Base-by-base conservation (phyloP, 2,888 invertebrate genomes). In the Lasioglossum leucozonium region DNA sequence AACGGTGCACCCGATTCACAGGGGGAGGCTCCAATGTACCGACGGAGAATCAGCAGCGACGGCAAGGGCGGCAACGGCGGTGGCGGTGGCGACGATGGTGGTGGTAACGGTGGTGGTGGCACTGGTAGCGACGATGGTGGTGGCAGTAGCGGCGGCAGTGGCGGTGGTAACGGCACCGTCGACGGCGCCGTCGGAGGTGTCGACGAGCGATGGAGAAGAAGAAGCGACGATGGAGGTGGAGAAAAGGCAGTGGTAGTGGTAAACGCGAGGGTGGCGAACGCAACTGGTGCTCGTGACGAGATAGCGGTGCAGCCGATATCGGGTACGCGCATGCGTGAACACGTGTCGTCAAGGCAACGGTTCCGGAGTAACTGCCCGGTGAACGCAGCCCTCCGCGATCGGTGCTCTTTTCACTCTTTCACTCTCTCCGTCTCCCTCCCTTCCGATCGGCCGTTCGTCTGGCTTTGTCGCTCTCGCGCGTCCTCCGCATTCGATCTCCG, bases 281-380 rank as follows among this genome's bases (percentile, higher is more conserved):
- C 85, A 88, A 88, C 86, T 88, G 88, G 89, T 73, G 80, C 82
- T 87, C 86, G 86, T 85, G 82, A 87, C 84, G 79, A 83, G 85
- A 82, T 83, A 77, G 77, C 81, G 82, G 85, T 86, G 86, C 82
- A 81, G 72, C 79, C 81, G 62, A 75, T 55, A 79, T 79, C 80
- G 77, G 78, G 79, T 79, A 76, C 79, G 88, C 93, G 92, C 92
- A 92, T 93, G 93, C 92, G 92, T 93, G 88, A 79, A 91, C 89
- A 91, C 93, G 93, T 94, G 93, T 93, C 93, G 94, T 93, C 94
- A 93, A 93, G 95, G 94, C 95, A 94, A 95, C 95, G 94, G 94
- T 94, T 94, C 94, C 94, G 93, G 94, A 94, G 94, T 94, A 93
- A 95, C 95, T 95, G 95, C 91, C 92, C 90, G 92, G 90, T 89